A percentile compares a stretch with the other conserved stretches of the same genome.
These are phyloP conservation scores for Drosophila varians DNA, from an alignment of 1,140 invertebrate genomes.

Conservation along the genomic window DNA sequence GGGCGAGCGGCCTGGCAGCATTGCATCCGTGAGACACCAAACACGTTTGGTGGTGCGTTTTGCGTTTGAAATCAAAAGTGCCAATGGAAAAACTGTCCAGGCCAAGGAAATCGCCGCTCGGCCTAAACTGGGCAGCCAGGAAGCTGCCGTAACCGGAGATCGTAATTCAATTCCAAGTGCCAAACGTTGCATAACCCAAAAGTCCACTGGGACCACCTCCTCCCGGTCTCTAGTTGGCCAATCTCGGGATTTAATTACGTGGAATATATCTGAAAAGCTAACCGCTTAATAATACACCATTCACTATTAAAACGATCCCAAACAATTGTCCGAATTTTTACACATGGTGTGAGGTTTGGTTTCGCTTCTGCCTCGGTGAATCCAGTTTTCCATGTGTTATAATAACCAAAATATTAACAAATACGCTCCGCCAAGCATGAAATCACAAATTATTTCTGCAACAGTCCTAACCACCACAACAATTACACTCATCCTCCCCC, in stretches of 20 bases:
- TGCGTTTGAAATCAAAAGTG: constrained; percentile 69
- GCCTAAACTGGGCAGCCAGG: constrained; percentile 63
- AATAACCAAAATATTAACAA: constrained; percentile 80
- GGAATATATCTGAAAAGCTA: constrained; percentile 10
- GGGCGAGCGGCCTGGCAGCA: constrained; percentile 39
- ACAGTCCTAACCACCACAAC: constrained; percentile 41
- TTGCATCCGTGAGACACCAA: constrained; percentile 77
- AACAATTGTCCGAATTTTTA: constrained; percentile 47
- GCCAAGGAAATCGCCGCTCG: constrained; percentile 46
- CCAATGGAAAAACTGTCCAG: constrained; percentile 54
- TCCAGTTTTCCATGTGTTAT: constrained; percentile 52
- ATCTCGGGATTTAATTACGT: constrained; percentile 21
- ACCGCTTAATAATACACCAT: constrained; percentile 13
- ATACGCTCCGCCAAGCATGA: constrained; percentile 76
- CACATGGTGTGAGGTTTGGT: constrained; percentile 49
- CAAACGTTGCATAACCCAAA: constrained; percentile 51
- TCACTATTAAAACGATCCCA: not conserved
- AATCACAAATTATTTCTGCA: constrained; percentile 69
- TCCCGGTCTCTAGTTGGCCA: constrained; percentile 14
- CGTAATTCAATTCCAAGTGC: constrained; percentile 43
- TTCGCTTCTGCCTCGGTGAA: constrained; percentile 19
- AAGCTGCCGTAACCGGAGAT: constrained; percentile 54
- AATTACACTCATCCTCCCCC: constrained; percentile 35
- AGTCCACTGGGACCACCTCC: constrained; percentile 19
- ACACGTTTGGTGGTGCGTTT: constrained; percentile 65